phyloP scores from a whole-genome alignment of 92 coral and sea anemone genomes.

The Porites cylindrica region DNA sequence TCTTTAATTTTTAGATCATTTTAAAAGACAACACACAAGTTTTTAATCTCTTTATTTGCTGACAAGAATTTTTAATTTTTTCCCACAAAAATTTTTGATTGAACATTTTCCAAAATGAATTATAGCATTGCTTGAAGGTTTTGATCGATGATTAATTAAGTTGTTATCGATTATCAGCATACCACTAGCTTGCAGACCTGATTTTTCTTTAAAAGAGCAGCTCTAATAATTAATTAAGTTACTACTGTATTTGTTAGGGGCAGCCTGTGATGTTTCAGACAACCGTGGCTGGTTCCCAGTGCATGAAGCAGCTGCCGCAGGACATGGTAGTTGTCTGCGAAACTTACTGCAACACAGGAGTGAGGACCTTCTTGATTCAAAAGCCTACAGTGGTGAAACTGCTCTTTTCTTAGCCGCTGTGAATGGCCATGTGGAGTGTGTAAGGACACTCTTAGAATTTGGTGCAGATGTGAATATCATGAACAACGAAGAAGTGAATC shows the following conservation, averaged over 20 bases:
- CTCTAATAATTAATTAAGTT: neutral
- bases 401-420: slow-evolving; percentile 74
- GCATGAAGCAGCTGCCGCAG: slow-evolving; percentile 81
- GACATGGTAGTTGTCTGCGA: slow-evolving; percentile 62
- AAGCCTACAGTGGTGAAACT: slow-evolving; percentile 80
- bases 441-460: slow-evolving; percentile 50
- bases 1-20: too few relatives aligned
- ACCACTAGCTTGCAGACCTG: too few relatives aligned
- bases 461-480: slow-evolving; percentile 66
- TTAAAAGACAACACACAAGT: too few relatives aligned
- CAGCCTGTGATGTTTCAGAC: slow-evolving; percentile 76
- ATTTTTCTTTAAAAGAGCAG: too few relatives aligned
- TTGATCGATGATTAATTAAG: too few relatives aligned
- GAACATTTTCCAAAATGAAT: too few relatives aligned
- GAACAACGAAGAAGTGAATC: slow-evolving; percentile 71
- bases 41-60: too few relatives aligned
- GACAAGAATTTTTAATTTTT: too few relatives aligned
- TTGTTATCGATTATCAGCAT: too few relatives aligned
- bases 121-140: too few relatives aligned
- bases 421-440: slow-evolving; percentile 59
- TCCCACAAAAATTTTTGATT: too few relatives aligned
- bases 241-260: slow-evolving; percentile 24
- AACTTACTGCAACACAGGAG: slow-evolving; percentile 53
- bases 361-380: slow-evolving; percentile 63
- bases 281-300: slow-evolving; percentile 92